Conservation (phyloP, 2,888 invertebrate genomes). For the Sclerodermus sp. region DNA sequence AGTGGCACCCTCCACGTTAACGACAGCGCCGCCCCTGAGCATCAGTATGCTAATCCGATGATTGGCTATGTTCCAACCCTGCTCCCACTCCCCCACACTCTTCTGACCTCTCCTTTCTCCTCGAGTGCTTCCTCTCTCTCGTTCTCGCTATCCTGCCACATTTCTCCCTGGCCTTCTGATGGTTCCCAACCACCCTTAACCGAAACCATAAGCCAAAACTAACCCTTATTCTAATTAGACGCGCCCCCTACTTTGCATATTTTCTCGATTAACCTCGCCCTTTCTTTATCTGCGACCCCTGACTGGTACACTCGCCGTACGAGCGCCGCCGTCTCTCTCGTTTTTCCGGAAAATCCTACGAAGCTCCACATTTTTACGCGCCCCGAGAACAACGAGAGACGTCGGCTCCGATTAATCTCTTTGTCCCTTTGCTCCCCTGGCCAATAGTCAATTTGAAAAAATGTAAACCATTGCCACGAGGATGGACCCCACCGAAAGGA, state of each 20-base stretch:
- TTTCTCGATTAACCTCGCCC: conserved; percentile 49
- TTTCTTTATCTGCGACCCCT: conserved; percentile 36
- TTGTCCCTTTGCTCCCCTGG: too few species aligned
- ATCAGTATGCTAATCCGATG: conserved; percentile 59
- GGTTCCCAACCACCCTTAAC: conserved; percentile 48
- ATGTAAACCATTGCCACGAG: too few species aligned
- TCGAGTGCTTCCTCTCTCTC: conserved; percentile 6
- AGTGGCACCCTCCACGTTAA: conserved; percentile 53
- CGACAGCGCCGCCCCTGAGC: conserved; percentile 54
- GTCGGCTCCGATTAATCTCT: conserved; percentile 11
- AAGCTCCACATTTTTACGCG: too few species aligned
- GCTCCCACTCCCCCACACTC: conserved; percentile 23
- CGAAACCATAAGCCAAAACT: conserved; percentile 55
- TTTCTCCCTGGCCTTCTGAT: conserved; percentile 38
- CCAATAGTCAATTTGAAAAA: too few species aligned
- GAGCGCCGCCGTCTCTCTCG: conserved; percentile 2
- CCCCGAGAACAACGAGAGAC: too few species aligned
- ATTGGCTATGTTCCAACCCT: conserved; percentile 56
- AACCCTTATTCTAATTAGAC: conserved; percentile 57
- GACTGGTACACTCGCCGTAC: neutral
- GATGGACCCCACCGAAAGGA: too few species aligned
- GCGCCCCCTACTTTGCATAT: conserved; percentile 49
- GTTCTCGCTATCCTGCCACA: conserved; percentile 9
- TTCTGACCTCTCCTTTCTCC: conserved; percentile 12
- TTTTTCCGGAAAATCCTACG: conserved; percentile 14